phyloP scores from a whole-genome alignment of 2,888 invertebrate genomes.

The Protula sp. region DNA sequence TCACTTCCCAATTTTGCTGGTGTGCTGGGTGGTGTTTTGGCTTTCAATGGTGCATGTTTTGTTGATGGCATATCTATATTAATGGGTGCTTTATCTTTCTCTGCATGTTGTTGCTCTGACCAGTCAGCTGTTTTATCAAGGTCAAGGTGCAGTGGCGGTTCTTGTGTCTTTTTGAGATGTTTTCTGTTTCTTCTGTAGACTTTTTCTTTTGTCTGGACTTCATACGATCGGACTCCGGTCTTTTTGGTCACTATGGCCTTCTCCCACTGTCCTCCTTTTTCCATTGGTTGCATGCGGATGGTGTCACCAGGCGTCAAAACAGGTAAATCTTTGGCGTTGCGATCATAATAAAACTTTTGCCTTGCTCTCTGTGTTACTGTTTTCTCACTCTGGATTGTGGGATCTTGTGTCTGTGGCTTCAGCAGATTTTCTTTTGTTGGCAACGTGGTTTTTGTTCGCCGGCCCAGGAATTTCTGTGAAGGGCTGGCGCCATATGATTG shows the following conservation, averaged over 20 bases:
- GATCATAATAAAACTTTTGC: too few species aligned
- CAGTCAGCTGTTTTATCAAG: background rate
- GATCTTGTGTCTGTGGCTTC: too few species aligned
- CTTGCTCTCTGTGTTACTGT: too few species aligned
- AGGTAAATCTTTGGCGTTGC: background rate
- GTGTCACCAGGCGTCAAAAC: background rate
- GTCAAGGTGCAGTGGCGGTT: background rate
- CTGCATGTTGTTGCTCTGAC: background rate
- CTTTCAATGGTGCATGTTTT: too few species aligned
- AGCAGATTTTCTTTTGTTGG: too few species aligned
- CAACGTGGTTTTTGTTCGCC: too few species aligned
- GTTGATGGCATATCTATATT: too few species aligned
- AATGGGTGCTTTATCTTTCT: background rate
- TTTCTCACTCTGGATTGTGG: too few species aligned
- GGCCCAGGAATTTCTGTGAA: too few species aligned
- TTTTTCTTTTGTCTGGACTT: background rate
- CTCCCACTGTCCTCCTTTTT: too few species aligned
- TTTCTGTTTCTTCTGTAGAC: background rate
- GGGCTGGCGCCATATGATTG: too few species aligned
- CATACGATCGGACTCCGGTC: background rate
- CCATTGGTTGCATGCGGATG: background rate
- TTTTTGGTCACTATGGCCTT: too few species aligned
- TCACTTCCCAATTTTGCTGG: background rate
- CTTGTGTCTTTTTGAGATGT: background rate
- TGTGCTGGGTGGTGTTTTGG: background rate